phyloP scores from a whole-genome alignment of 37 sponge, comb jelly and placozoan genomes.

The Eunapius fragilis region DNA sequence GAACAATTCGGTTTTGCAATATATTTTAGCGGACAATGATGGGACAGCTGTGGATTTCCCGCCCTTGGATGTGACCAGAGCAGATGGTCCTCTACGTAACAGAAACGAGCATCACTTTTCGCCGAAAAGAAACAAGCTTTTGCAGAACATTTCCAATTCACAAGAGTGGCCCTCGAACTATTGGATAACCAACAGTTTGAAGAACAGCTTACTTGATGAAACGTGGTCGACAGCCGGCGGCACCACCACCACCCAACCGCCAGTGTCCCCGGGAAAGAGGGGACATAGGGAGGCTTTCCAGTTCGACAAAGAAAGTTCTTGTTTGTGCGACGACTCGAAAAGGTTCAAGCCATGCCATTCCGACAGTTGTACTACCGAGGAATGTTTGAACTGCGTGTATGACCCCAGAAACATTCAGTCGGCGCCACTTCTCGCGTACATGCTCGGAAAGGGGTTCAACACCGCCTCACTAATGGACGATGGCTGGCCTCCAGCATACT shows the following conservation, averaged over 20 bases:
- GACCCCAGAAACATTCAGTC: constrained; percentile 35
- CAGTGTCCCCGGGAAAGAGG: constrained; percentile 58
- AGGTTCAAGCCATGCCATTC: constrained; percentile 53
- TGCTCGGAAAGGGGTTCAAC: constrained; percentile 55
- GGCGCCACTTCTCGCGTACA: constrained; percentile 59
- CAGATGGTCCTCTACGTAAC: not conserved
- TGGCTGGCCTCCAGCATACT: not conserved
- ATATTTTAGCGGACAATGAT: constrained; percentile 50
- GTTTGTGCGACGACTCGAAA: constrained; percentile 25
- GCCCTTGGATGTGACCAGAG: not conserved
- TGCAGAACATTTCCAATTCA: not conserved
- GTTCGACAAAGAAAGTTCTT: constrained; percentile 1
- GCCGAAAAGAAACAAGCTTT: constrained; percentile 9
- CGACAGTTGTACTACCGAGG: constrained; percentile 10
- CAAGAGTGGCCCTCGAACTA: not conserved
- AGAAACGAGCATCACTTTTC: constrained; percentile 3
- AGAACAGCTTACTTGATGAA: not conserved
- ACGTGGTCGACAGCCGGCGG: not conserved
- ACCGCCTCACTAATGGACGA: constrained; percentile 1
- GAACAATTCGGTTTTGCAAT: constrained; percentile 53
- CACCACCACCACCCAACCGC: constrained; percentile 1
- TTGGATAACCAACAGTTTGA: constrained; percentile 28
- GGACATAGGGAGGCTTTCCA: constrained; percentile 50
- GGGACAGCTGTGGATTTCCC: not conserved
- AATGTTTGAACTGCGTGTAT: constrained; percentile 21